A percentile compares a stretch with the other conserved stretches of the same genome.
phyloP scores from a whole-genome alignment of 1,140 invertebrate species.

The Macrocentrus cingulum region DNA sequence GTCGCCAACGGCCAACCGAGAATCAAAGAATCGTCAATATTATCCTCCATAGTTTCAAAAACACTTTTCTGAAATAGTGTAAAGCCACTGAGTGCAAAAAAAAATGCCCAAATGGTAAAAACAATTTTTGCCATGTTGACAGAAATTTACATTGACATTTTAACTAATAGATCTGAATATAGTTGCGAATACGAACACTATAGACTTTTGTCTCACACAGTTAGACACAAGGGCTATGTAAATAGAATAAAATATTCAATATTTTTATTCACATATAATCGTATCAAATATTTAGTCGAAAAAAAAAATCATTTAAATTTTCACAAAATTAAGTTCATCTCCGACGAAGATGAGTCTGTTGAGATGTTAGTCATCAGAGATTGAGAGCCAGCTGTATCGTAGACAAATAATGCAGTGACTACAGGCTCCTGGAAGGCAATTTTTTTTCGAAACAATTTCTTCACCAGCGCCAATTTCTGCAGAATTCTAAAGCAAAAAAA shows the following conservation, averaged over 20 bases:
- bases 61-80: slow-evolving; percentile 42
- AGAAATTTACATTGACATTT: background rate
- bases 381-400: slow-evolving; percentile 16
- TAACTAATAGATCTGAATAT: slow-evolving; percentile 5
- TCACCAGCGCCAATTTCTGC: slow-evolving; percentile 21
- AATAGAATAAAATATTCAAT: no score
- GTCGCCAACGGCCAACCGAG: slow-evolving; percentile 33
- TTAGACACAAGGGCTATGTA: no score
- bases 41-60: slow-evolving; percentile 35
- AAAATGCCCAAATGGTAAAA: slow-evolving; percentile 41
- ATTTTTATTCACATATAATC: no score
- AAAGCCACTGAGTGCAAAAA: slow-evolving; percentile 35
- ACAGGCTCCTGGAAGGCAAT: slow-evolving; percentile 42
- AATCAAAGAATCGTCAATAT: slow-evolving; percentile 33
- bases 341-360: background rate
- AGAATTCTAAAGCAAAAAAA: slow-evolving; percentile 13
- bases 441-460: slow-evolving; percentile 21
- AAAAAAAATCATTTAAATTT: no score
- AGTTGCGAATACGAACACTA: background rate
- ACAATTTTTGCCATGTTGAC: slow-evolving; percentile 37
- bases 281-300: no score
- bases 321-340: no score
- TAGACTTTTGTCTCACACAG: background rate
- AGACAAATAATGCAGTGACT: slow-evolving; percentile 39
- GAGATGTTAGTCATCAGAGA: background rate